Evolutionary conservation across 2,888 invertebrate species (phyloP), one percentile per base, ranked within the genome.

Genomic region (Oxyteleia sp.): DNA sequence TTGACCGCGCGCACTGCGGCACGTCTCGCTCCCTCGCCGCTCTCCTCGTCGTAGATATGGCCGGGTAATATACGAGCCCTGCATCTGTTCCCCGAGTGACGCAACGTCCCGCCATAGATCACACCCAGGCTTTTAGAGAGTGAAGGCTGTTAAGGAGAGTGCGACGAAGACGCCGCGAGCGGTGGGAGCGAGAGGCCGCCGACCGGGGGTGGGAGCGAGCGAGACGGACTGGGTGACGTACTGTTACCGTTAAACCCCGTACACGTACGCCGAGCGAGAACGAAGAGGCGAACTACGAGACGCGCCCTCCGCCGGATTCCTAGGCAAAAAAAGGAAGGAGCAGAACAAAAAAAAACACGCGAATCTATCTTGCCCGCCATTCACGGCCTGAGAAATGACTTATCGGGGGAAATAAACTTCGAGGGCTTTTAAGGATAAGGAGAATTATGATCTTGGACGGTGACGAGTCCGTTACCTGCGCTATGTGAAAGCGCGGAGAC

Each of bases 51-150:
- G 87, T 88, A 92, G 93, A 93, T 92, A 93, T 91, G 91, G 87
- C 86, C 87, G 91, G 90, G 91, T 93, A 93, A 93, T 93, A 93
- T 93, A 93, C 92, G 92, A 92, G 91, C 91, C 90, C 92, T 93
- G 93, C 93, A 93, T 93, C 93, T 93, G 93, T 92, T 93, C 92
- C 90, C 89, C 90, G 92, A 94, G 94, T 95, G 95, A 95, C 95
- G 95, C 95, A 95, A 95, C 95, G 95, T 95, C 94, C 94, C 94
- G 94, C 94, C 94, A 95, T 95, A 95, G 95, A 95, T 95, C 95
- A 94, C 93, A 92, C 92, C 92, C 94, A 94, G 94, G 95, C 95
- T 95, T 94, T 95, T 94, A 94, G 92, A 93, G 94, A 94, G 94
- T 94, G 94, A 94, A 94, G 94, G 94, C 94, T 94, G 94, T 93